Base-by-base conservation (phyloP, 2,113 vertebrate species). In the Gallinago media region DNA sequence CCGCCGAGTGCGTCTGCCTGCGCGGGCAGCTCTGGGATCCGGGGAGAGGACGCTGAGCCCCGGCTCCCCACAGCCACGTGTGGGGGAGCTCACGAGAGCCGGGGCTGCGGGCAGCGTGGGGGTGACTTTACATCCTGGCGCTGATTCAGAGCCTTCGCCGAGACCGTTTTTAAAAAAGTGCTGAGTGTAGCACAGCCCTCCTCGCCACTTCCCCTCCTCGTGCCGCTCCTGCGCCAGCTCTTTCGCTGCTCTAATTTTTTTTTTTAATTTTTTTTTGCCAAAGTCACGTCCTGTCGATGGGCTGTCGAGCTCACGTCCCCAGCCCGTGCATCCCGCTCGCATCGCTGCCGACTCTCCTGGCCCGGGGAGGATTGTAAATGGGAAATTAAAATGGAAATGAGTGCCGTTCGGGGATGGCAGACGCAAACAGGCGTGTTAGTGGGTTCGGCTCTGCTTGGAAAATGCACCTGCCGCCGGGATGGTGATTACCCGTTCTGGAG, bases 311-410 rank as follows among this genome's bases (percentile, higher is more conserved):
- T 93, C 85, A 9, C 54, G 6, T 87, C 93, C 92, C 70, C 61
- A 22, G 95, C 82, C 91, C 26, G 6, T 80, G 93, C 85, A 2
- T 86, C 90, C 83, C 67, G 1, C 79, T 90, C 2, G 36, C 66
- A 1, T 65, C 4, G 49, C 96, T 61, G 85, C 94, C 2, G 56
- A 18, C 54, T 86, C 94, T 86, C 19, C 82, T 61, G 90, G 95
- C 86, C 94, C 14, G 1, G 73, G n/a, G 92, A 93, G 94, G 86
- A 54, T 70, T 91, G 94, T 89, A 91, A 95, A 86, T 61, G 73
- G 70, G 77, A 94, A 94, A 95, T 96, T 87, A 90, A 94, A 94
- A 94, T 95, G 96, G 94, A 92, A 96, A 96, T 84, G 83, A 94
- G 88, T 0, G 49, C 40, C 2, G 8, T 91, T 77, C 1, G 9